These are phyloP conservation scores for Bombus sylvicola DNA, from an alignment of 1,140 invertebrate genomes.

Conservation along the genomic window DNA sequence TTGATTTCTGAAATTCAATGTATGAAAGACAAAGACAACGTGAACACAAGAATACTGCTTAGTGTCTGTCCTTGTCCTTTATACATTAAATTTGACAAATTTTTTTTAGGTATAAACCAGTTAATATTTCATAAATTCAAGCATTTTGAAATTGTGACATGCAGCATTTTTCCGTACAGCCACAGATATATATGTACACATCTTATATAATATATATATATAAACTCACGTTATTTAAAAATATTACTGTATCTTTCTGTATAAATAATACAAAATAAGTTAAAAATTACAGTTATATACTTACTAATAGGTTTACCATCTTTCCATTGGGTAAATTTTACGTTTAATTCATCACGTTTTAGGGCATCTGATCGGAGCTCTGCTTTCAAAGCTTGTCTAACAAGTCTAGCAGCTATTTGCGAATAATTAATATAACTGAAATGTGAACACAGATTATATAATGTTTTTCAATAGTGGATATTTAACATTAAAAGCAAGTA, in stretches of 20 bases:
- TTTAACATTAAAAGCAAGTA: constrained; percentile 23
- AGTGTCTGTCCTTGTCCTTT: too few species aligned
- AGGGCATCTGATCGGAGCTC: constrained; percentile 88
- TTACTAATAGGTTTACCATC: constrained; percentile 93
- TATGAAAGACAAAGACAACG: too few species aligned
- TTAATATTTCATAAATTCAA: too few species aligned
- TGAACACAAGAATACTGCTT: too few species aligned
- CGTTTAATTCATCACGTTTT: constrained; percentile 89
- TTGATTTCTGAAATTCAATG: too few species aligned
- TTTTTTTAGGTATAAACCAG: too few species aligned
- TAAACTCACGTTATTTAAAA: neutral
- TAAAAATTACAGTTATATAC: constrained; percentile 74
- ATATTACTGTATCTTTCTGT: neutral
- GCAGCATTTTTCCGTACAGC: too few species aligned
- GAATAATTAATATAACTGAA: constrained; percentile 96
- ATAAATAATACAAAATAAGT: neutral
- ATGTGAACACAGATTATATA: constrained; percentile 60
- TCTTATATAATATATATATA: neutral
- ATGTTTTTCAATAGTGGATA: constrained; percentile 16
- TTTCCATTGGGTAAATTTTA: constrained; percentile 93
- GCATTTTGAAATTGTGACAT: too few species aligned
- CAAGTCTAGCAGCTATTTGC: constrained; percentile 91
- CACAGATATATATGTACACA: too few species aligned
- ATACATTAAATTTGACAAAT: neutral
- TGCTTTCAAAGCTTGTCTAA: constrained; percentile 90